A percentile compares a stretch with the other conserved stretches of the same genome.
phyloP scores from a whole-genome alignment of 2,888 invertebrate genomes.

The Girardia tigrina region DNA sequence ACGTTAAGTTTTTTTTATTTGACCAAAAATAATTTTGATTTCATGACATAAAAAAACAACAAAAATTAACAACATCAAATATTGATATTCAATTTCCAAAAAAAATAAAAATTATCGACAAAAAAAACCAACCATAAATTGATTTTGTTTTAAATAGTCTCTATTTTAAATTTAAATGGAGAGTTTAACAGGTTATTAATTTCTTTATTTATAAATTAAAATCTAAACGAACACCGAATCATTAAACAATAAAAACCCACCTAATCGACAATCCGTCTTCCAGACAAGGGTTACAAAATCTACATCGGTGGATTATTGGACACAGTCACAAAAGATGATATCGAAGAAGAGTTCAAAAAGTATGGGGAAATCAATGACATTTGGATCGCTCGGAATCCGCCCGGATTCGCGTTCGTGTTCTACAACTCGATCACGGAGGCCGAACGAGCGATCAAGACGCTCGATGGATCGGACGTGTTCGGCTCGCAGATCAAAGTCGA shows the following conservation, averaged over 20 bases:
- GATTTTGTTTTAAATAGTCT: neutral
- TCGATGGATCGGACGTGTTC: slow-evolving; percentile 19
- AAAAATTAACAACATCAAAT: no score
- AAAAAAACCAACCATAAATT: no score
- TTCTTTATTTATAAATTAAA: neutral
- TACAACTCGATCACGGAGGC: slow-evolving; percentile 12
- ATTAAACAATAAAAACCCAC: no score
- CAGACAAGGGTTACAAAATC: slow-evolving; percentile 29
- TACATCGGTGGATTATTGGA: slow-evolving; percentile 30
- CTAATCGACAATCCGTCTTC: neutral
- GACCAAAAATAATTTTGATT: no score
- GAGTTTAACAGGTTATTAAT: neutral
- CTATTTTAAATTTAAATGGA: slow-evolving; percentile 8
- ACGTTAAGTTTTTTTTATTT: no score
- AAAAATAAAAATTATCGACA: no score
- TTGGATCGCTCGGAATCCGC: slow-evolving; percentile 32
- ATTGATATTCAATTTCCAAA: no score
- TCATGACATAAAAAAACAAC: no score
- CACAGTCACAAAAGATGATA: slow-evolving; percentile 28
- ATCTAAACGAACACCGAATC: no score
- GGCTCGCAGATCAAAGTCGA: slow-evolving; percentile 31
- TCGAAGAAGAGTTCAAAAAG: slow-evolving; percentile 26
- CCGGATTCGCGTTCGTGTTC: slow-evolving; percentile 31
- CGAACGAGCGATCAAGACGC: slow-evolving; percentile 5
- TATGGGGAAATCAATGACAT: slow-evolving; percentile 31